Conservation (phyloP, 1,140 invertebrate species). For the Procambarus clarkii region DNA sequence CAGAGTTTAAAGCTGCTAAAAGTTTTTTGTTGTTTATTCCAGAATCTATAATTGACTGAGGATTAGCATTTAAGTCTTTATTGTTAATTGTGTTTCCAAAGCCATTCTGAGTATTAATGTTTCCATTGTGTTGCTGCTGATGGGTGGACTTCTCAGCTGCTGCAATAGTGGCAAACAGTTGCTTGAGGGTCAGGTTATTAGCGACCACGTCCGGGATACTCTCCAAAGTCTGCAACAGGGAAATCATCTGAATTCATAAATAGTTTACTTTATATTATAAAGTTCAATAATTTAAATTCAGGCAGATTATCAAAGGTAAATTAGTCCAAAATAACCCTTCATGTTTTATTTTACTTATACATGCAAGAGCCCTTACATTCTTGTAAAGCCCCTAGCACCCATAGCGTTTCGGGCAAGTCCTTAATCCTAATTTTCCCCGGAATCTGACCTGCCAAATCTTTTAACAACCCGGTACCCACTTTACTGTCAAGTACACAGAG, state of each 20-base stretch:
- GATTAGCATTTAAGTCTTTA: conserved; percentile 64
- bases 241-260: background rate
- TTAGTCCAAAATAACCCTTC: too few relatives aligned
- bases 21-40: conserved; percentile 45
- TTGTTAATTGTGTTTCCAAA: conserved; percentile 60
- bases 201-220: conserved; percentile 58
- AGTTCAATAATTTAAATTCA: too few relatives aligned
- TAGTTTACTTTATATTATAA: too few relatives aligned
- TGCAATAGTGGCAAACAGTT: conserved; percentile 53
- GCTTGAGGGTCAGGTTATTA: conserved; percentile 47
- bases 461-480: too few relatives aligned
- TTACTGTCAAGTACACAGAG: too few relatives aligned
- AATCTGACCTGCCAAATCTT: too few relatives aligned
- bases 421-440: too few relatives aligned
- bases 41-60: conserved; percentile 48
- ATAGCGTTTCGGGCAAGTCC: too few relatives aligned
- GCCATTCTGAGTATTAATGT: conserved; percentile 59
- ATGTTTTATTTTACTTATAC: too few relatives aligned
- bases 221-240: conserved; percentile 59
- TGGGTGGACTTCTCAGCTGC: conserved; percentile 53
- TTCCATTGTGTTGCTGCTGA: conserved; percentile 53
- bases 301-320: too few relatives aligned
- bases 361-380: too few relatives aligned
- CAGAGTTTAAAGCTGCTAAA: conserved; percentile 14
- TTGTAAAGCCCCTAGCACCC: too few relatives aligned